A percentile compares a stretch with the other conserved stretches of the same genome.
Conservation (phyloP, 2,888 invertebrate species). For the Rutpela maculata region DNA sequence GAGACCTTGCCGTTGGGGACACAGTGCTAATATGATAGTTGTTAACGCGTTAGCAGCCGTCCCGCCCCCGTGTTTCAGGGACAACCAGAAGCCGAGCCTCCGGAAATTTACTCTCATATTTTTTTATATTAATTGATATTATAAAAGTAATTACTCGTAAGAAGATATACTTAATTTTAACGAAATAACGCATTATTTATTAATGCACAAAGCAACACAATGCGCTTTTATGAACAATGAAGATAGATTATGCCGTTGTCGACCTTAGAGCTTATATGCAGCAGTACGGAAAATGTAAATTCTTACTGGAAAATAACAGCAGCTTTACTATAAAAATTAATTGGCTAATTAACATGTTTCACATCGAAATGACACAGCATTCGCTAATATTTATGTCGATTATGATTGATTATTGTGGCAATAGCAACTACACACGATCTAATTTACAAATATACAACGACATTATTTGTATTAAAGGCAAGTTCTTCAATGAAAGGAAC, state of each 20-base stretch:
- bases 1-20: slow-evolving; percentile 65
- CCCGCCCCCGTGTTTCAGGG: slow-evolving; percentile 61
- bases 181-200: background rate
- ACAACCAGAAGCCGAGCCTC: slow-evolving; percentile 57
- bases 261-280: background rate
- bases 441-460: background rate
- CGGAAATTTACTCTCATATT: slow-evolving; percentile 42
- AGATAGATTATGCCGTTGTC: background rate
- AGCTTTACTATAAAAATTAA: slow-evolving; percentile 1
- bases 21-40: slow-evolving; percentile 49
- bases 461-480: too few relatives aligned
- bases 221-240: background rate
- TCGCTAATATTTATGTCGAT: background rate
- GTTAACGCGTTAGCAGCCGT: slow-evolving; percentile 37
- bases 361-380: background rate
- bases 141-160: background rate
- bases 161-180: background rate
- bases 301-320: background rate
- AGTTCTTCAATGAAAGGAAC: background rate
- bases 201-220: background rate
- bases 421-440: background rate
- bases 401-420: background rate
- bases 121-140: slow-evolving; percentile 30
- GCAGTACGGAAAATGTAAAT: background rate
- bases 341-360: slow-evolving; percentile 8